These are phyloP conservation scores for Trachemys scripta DNA, from an alignment of 2,113 vertebrate genomes.

Conservation along the genomic window DNA sequence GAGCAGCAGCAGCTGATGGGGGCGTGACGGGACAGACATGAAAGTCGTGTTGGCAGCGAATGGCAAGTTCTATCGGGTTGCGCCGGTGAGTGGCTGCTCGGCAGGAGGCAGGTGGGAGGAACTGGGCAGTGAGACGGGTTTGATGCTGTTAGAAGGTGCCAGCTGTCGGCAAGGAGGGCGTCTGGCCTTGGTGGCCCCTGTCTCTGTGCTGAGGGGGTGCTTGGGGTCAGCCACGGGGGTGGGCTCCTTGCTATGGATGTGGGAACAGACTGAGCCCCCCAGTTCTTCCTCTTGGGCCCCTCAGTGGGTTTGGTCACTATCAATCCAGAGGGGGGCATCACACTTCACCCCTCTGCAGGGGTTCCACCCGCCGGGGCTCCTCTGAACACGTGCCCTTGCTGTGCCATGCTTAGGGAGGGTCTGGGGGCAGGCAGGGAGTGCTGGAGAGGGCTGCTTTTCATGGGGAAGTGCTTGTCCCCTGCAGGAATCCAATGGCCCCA, in stretches of 20 bases:
- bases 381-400: neutral
- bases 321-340: no score
- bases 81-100: neutral
- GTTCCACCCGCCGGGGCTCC: no score
- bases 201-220: neutral
- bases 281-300: no score
- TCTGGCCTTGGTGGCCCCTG: neutral
- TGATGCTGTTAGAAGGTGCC: no score
- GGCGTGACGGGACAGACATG: accelerated
- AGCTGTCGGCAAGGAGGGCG: no score
- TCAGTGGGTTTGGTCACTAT: no score
- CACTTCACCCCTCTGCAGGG: neutral
- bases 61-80: neutral
- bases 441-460: slow-evolving; percentile 1
- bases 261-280: no score
- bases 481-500: slow-evolving; percentile 91
- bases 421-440: neutral
- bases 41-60: neutral
- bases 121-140: neutral
- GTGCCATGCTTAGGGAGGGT: neutral
- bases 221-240: neutral
- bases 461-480: neutral
- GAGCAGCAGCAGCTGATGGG: neutral
- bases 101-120: neutral
- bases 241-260: neutral